Evolutionary conservation across 2,797 vertebrate genomes (phyloP).

Genomic region (Ctenopoma multispine): DNA sequence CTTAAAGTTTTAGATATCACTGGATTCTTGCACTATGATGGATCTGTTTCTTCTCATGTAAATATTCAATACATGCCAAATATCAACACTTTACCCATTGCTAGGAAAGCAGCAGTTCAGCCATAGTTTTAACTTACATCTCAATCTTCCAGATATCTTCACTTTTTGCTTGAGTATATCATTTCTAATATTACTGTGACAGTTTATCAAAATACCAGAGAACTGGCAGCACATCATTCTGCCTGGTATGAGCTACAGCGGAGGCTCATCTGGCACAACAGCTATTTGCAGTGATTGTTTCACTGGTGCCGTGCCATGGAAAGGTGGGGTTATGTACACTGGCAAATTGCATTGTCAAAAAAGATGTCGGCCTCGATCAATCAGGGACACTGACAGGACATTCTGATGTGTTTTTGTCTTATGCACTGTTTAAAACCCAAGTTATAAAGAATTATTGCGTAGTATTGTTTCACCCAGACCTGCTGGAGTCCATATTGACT

Average conservation of each 20-base stretch:
- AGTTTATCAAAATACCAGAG: slow-evolving; percentile 37
- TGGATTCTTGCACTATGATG: slow-evolving; percentile 10
- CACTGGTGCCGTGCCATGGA: background rate
- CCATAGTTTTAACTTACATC: slow-evolving; percentile 21
- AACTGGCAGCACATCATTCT: slow-evolving; percentile 45
- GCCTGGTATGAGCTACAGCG: slow-evolving; percentile 5
- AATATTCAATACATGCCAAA: background rate
- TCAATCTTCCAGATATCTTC: slow-evolving; percentile 26
- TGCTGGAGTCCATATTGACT: slow-evolving; percentile 11
- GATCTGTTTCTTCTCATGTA: slow-evolving; percentile 35
- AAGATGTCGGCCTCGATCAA: background rate
- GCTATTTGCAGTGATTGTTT: slow-evolving; percentile 5
- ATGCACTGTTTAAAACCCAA: background rate
- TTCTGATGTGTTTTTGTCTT: background rate
- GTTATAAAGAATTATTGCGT: slow-evolving; percentile 2
- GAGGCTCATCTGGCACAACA: background rate
- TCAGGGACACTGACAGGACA: background rate
- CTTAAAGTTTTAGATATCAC: slow-evolving; percentile 5
- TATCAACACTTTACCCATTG: slow-evolving; percentile 19
- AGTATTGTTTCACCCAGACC: slow-evolving; percentile 4
- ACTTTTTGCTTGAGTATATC: slow-evolving; percentile 27
- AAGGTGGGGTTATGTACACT: slow-evolving; percentile 18
- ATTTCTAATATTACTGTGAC: slow-evolving; percentile 7
- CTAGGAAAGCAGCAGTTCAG: slow-evolving; percentile 12
- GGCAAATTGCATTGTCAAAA: background rate